Evolutionary conservation across 2,113 vertebrate species (phyloP), one percentile per base, ranked within the genome.

Genomic region (Dolichallabes microphthalmus): DNA sequence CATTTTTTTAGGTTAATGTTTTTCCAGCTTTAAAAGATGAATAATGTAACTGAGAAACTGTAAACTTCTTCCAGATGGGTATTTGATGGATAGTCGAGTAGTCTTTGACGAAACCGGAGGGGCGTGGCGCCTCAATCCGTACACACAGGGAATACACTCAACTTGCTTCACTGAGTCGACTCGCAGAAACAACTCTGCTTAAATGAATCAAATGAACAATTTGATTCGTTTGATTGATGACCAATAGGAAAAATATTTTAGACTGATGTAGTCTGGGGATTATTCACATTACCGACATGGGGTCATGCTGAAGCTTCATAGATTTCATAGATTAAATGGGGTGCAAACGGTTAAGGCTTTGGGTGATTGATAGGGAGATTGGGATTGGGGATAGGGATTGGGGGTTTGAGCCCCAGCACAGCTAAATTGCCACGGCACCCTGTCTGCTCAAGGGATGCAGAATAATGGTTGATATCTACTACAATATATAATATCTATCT

Each of bases 71-170:
- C 60, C 22, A 27, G 25, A 14, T 14, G 4, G 3, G 13, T 27
- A 13, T 68, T 68, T 68, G 64, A 68, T 14, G 27, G 27, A 68
- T 68, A 8, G 32, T 68, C 32, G 30, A 68, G 20, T 25, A 25
- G 39, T 45, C 69, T 6, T 74, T 52, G 32, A 73, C 20, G 39
- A 74, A 6, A n/a, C 22, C 11, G 25, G 22, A 74, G 71, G 71
- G 73, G 73, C 73, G 50, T 75, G 73, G 73, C 45, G 22, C 25
- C 73, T 53, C 45, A 15, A 10, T 53, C 73, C 6, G 6, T 10
- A 69, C 66, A 74, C 69, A 73, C 35, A 45, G 68, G 68, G 68
- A 71, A 73, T 17, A 22, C 12, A 53, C 73, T n/a, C 73, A 53
- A 27, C 14, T 53, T n/a, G 12, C 14, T 75, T 52, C 1, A 75